Conservation (phyloP, 2,797 vertebrate genomes). For the Rousettus madagascariensis region DNA sequence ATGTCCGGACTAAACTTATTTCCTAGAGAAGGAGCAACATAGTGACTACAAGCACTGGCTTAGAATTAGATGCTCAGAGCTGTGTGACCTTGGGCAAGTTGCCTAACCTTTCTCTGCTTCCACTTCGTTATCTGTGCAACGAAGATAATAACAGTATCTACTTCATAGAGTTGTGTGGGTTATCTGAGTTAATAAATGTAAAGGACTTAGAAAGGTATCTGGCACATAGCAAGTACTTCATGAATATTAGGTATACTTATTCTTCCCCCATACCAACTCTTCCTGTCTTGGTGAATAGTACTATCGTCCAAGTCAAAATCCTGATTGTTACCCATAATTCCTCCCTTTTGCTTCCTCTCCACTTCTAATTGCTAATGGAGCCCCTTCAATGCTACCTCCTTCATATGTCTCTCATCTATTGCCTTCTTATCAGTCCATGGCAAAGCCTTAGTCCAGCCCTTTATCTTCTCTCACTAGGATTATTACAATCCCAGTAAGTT, state of each 20-base stretch:
- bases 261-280: neutral
- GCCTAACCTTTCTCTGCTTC: neutral
- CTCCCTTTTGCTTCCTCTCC: neutral
- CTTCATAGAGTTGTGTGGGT: neutral
- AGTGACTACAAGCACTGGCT: neutral
- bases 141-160: neutral
- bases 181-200: neutral
- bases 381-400: neutral
- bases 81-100: neutral
- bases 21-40: neutral
- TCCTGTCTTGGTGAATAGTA: neutral
- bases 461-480: neutral
- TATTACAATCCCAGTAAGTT: neutral
- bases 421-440: neutral
- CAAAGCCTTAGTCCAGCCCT: neutral
- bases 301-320: slow-evolving; percentile 1
- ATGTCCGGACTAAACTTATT: neutral
- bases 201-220: neutral
- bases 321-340: neutral
- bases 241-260: neutral
- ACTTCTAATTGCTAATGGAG: neutral
- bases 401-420: neutral
- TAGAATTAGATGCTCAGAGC: neutral
- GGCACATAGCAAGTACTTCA: neutral
- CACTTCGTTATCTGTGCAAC: neutral